Evolutionary conservation across 2,113 vertebrate genomes (phyloP), one percentile per base, ranked within the genome.

Genomic region (Rynchops niger): DNA sequence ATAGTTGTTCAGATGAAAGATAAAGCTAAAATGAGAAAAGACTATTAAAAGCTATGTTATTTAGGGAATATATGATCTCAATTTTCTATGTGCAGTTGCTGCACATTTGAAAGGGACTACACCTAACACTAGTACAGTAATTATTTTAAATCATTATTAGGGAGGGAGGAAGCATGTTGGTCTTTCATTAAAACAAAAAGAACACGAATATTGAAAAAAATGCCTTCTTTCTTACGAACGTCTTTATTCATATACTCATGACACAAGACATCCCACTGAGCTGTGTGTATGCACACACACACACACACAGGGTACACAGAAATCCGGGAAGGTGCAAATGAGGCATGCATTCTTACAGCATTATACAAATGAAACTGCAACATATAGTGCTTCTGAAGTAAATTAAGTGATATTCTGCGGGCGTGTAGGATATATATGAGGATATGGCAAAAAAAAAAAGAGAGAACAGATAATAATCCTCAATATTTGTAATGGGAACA

Each of bases 211-310:
- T 6, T 83, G 62, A 55, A 42, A 89, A 53, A 91, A 87, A 90
- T 36, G 61, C 53, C 29, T 40, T 77, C n/a, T 58, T 92, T 93
- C 79, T 94, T 29, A 62, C 18, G 15, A 93, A 49, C 42, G 58
- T 47, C 70, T 97, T 97, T 95, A 95, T 94, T 94, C 23, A 25
- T 19, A 88, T 26, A 49, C 11, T 93, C 17, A 58, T 56, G 49
- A 63, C 65, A 92, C 13, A 43, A 26, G 80, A 86, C 47, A 79
- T 76, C 61, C 67, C 73, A 55, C 38, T 11, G 50, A 88, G 73
- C 49, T 76, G 84, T 62, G 69, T 36, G 73, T 30, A 86, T 16
- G 76, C 67, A n/a, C 71, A 30, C 32, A 82, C 20, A 30, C 32
- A 82, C 20, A 55, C 26, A 55, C 61, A 52, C 1, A 58, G 66